Evolutionary conservation across 2,113 vertebrate species (phyloP).

Genomic region (Synodontis membranacea): DNA sequence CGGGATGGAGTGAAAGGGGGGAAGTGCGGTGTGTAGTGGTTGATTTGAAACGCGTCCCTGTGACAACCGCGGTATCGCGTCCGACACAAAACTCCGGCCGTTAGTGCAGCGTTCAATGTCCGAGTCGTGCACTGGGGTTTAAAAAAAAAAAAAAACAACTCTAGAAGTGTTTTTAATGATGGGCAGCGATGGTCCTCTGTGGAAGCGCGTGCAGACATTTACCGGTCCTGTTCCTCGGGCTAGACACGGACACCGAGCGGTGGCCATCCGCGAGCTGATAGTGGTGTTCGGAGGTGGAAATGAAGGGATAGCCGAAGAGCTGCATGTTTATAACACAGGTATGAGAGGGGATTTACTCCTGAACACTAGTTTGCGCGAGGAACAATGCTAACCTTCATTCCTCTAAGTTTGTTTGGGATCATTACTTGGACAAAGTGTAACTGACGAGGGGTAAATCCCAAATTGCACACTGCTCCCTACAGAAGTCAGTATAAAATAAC

Average conservation of each 20-base stretch:
- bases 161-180: conserved; percentile 43
- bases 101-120: not conserved
- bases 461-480: not conserved
- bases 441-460: not conserved
- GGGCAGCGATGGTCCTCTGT: conserved; percentile 75
- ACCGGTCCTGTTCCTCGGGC: conserved; percentile 87
- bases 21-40: not conserved
- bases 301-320: conserved; percentile 90
- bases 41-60: conserved; percentile 7
- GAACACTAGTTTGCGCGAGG: not conserved
- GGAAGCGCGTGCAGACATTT: conserved; percentile 84
- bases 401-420: not conserved
- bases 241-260: conserved; percentile 91
- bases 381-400: not conserved
- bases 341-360: conserved; percentile 17
- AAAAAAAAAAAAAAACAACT: not conserved
- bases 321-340: conserved; percentile 97
- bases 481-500: not conserved
- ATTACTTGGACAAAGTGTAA: not conserved
- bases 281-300: conserved; percentile 94
- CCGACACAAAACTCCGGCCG: not conserved
- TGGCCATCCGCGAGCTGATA: conserved; percentile 86
- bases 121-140: not conserved
- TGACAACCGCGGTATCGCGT: not conserved
- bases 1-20: not conserved